A percentile compares a stretch with the other conserved stretches of the same genome.
phyloP scores from a whole-genome alignment of 2,797 vertebrate species.

The Amniataba percoides region DNA sequence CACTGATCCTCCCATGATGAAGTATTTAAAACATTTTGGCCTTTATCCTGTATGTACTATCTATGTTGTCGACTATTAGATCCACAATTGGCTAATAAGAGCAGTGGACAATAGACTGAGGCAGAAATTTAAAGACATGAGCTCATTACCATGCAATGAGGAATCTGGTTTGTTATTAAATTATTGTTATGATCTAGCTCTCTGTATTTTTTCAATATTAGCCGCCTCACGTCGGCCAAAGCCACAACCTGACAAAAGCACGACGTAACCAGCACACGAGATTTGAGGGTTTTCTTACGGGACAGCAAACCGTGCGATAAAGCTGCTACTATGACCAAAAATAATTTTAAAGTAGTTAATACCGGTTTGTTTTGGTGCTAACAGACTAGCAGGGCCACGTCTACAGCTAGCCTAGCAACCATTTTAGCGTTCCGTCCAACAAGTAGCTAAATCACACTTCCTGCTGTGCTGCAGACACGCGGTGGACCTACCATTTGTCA shows the following conservation, averaged over 20 bases:
- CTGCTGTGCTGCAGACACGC: background rate
- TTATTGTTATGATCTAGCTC: background rate
- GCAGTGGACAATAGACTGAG: background rate
- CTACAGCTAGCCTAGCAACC: slow-evolving; percentile 70
- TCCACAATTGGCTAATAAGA: background rate
- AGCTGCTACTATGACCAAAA: background rate
- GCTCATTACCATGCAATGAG: background rate
- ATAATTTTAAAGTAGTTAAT: background rate
- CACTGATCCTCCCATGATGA: no score
- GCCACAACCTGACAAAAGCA: slow-evolving; percentile 19
- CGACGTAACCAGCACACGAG: background rate
- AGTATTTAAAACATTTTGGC: no score
- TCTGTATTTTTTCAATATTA: slow-evolving; percentile 7
- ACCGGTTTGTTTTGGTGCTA: background rate
- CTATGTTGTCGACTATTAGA: background rate
- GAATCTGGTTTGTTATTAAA: no score
- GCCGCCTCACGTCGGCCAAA: background rate
- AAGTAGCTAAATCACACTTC: slow-evolving; percentile 27
- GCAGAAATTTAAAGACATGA: background rate
- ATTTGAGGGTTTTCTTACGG: background rate
- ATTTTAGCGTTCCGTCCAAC: slow-evolving; percentile 41
- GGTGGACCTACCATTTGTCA: slow-evolving; percentile 86
- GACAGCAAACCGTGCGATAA: fast-evolving
- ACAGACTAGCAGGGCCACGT: slow-evolving; percentile 76
- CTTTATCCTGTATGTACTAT: background rate